Evolutionary conservation across 2,797 vertebrate genomes (phyloP).

Genomic region (Epinephelus coioides): DNA sequence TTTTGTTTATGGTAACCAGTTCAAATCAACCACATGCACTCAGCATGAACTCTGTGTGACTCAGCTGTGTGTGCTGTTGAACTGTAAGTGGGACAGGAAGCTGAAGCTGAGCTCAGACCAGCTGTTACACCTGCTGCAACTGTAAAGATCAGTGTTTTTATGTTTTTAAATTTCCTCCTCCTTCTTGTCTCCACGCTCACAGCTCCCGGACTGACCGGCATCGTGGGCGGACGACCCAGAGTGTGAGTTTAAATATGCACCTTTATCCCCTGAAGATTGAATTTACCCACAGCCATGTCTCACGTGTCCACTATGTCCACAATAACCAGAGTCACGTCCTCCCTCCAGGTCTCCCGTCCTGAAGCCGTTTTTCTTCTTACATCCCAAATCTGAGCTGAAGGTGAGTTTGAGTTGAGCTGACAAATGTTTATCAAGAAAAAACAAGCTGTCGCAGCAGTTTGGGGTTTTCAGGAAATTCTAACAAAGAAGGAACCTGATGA

Average conservation of each 20-base stretch:
- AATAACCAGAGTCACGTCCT: neutral
- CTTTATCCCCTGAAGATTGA: neutral
- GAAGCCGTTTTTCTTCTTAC: slow-evolving; percentile 91
- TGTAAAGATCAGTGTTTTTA: neutral
- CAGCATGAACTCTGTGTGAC: slow-evolving; percentile 29
- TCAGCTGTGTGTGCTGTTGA: too few species aligned
- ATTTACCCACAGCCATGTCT: too few species aligned
- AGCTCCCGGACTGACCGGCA: slow-evolving; percentile 89
- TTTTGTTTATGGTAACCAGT: slow-evolving; percentile 47
- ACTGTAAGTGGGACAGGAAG: neutral
- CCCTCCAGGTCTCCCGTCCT: slow-evolving; percentile 88
- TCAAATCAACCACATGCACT: slow-evolving; percentile 22
- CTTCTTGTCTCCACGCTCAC: neutral
- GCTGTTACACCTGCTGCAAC: too few species aligned
- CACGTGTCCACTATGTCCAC: neutral
- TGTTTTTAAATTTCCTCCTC: neutral
- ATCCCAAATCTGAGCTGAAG: slow-evolving; percentile 87
- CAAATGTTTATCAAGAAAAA: neutral
- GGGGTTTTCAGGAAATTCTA: too few species aligned
- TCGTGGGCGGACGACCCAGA: slow-evolving; percentile 88
- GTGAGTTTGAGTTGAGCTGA: slow-evolving; percentile 67
- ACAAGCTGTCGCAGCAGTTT: neutral
- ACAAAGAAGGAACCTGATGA: neutral
- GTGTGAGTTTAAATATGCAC: slow-evolving; percentile 81
- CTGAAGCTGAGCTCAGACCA: slow-evolving; percentile 6